phyloP scores from a whole-genome alignment of 2,797 vertebrate species.

The Brachymystax lenok region DNA sequence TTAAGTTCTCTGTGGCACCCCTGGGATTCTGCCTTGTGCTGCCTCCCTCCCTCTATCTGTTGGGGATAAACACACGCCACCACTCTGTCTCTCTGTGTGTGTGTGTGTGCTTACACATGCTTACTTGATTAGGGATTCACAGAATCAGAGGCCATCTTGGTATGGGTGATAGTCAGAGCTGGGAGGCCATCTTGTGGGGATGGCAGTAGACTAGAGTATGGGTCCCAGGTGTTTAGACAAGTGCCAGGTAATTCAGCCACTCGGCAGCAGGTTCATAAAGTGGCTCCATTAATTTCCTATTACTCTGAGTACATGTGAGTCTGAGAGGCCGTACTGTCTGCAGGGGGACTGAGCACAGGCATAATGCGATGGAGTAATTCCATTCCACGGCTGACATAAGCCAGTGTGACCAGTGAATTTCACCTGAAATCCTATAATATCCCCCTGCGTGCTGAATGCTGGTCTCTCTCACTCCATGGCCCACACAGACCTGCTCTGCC shows the following conservation, averaged over 20 bases:
- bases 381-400: conserved; percentile 36
- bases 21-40: conserved; percentile 39
- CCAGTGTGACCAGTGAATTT: conserved; percentile 31
- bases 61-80: conserved; percentile 58
- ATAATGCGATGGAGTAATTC: conserved; percentile 35
- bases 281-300: conserved; percentile 74
- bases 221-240: conserved; percentile 73
- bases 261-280: conserved; percentile 79
- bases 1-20: conserved; percentile 54
- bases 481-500: conserved; percentile 1
- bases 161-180: no score
- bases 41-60: conserved; percentile 32
- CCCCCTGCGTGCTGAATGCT: conserved; percentile 16
- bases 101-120: conserved; percentile 41
- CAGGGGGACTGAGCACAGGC: conserved; percentile 26
- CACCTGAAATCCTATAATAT: conserved; percentile 33
- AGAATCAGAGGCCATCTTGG: not conserved
- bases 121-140: conserved; percentile 38
- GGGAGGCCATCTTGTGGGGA: not conserved
- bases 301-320: conserved; percentile 49
- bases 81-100: conserved; percentile 48
- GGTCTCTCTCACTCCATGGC: not conserved
- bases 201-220: not conserved
- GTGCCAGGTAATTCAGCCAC: conserved; percentile 77
- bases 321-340: conserved; percentile 43